Percentiles rank a stretch among this genome's conserved stretches.
Evolutionary conservation across 2,888 invertebrate species (phyloP).

Genomic region (Nematopogon swammerdamellus): DNA sequence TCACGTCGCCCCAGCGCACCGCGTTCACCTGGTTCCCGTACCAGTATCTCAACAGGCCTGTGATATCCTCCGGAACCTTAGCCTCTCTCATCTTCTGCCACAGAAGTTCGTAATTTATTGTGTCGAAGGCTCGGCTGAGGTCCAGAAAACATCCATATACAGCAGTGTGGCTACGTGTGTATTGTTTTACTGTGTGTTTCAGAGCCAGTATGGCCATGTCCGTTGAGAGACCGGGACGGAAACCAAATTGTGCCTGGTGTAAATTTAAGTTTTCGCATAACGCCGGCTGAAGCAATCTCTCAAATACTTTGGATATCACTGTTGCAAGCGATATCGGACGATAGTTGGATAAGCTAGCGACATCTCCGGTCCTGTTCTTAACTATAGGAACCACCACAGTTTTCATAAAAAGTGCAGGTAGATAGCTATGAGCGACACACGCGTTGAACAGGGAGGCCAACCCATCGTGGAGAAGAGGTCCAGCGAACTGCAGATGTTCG

Average conservation of each 20-base stretch:
- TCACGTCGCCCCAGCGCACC: not conserved
- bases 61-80: slow-evolving; percentile 7
- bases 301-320: slow-evolving; percentile 10
- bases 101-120: slow-evolving; percentile 11
- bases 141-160: slow-evolving; percentile 11
- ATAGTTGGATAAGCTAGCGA: slow-evolving; percentile 7
- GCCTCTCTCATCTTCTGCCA: slow-evolving; percentile 9
- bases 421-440: slow-evolving; percentile 2
- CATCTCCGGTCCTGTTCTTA: slow-evolving; percentile 11
- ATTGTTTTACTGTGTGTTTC: slow-evolving; percentile 8
- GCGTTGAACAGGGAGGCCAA: too few relatives aligned
- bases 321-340: slow-evolving; percentile 12
- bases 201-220: slow-evolving; percentile 11
- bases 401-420: slow-evolving; percentile 7
- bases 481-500: not conserved
- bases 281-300: slow-evolving; percentile 9
- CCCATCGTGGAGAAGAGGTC: too few relatives aligned
- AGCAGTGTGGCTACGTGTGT: not conserved
- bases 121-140: slow-evolving; percentile 11
- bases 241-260: slow-evolving; percentile 13
- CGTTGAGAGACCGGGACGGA: slow-evolving; percentile 11
- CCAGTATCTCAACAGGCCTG: slow-evolving; percentile 3
- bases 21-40: not conserved
- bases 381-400: slow-evolving; percentile 7
- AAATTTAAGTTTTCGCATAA: slow-evolving; percentile 4